Evolutionary conservation across 1,140 invertebrate species (phyloP), one percentile per base, ranked within the genome.

Genomic region (Zophobas morio): DNA sequence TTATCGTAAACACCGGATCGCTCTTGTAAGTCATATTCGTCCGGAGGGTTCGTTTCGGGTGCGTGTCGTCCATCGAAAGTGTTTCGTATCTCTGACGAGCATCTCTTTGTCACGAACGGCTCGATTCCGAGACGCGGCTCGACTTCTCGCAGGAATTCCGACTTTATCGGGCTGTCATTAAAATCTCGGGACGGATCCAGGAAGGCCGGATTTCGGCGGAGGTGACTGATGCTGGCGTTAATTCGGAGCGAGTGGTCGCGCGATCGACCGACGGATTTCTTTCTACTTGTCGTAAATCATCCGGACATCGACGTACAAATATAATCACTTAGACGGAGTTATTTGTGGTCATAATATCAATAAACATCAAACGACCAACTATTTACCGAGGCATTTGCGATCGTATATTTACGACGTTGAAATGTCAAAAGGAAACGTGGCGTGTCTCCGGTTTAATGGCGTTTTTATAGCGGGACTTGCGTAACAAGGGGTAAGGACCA

Each of bases 41-140:
- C 56, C 36, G 36, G 56, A 60, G 56, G 56, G 56, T 20, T 20
- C 20, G 20, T 20, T 20, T 20, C 20, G 20, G 20, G 20, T 20
- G 20, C 20, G 20, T 20, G 20, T 20, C 20, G 20, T 20, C 20
- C 54, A 57, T 33, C 39, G 60, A 66, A 66, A 66, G 60, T 66
- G 60, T 66, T 66, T 53, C 54, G 35, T 73, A 73, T 73, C 71
- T 73, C 36, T 8, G 34, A 20, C 37, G 40, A 54, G 20, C 40
- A 73, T 73, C 71, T 73, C 47, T 54, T 73, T 73, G 71, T 73
- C 71, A 73, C 71, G 71, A 73, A 73, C 37, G 6, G 49, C 56
- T 73, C 71, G 40, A 73, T 73, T 73, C 49, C 51, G n/a, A 51
- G 46, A 51, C 71, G 56, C 71, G 71, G 56, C 71, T 73, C 70